These are phyloP conservation scores for Bembecia ichneumoniformis DNA, from an alignment of 2,888 invertebrate genomes.

Conservation along the genomic window DNA sequence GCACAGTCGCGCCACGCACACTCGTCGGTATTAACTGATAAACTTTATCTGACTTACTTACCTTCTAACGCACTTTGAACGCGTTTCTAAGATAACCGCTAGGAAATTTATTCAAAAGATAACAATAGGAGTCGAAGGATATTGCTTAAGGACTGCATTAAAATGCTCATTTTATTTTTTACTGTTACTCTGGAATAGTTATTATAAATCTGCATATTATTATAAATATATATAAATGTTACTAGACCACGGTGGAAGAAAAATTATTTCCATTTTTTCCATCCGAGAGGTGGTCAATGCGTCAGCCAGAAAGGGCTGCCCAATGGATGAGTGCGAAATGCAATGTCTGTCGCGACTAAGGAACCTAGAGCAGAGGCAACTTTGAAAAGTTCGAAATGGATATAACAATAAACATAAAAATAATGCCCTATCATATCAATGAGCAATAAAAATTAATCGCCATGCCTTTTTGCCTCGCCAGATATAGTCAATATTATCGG, in stretches of 20 bases:
- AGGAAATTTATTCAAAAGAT: neutral
- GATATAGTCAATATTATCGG: constrained; percentile 3
- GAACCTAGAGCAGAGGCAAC: too few species aligned
- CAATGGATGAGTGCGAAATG: too few species aligned
- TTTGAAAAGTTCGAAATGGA: neutral
- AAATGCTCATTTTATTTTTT: too few species aligned
- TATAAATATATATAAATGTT: too few species aligned
- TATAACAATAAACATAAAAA: neutral
- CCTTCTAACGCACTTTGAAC: neutral
- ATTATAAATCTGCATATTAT: too few species aligned
- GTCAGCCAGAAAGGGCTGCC: too few species aligned
- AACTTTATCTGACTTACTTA: constrained; percentile 6
- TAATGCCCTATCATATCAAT: neutral
- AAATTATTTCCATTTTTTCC: too few species aligned
- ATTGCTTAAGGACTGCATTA: too few species aligned
- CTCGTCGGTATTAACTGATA: constrained; percentile 7
- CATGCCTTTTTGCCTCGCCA: neutral
- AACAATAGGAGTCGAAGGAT: neutral
- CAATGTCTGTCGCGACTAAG: too few species aligned
- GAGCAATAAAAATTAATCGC: neutral
- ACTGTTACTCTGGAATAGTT: too few species aligned
- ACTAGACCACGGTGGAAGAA: too few species aligned
- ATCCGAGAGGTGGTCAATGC: too few species aligned
- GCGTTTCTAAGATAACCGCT: neutral
- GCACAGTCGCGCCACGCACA: constrained; percentile 2